Conservation (phyloP, 2,113 vertebrate genomes). For the Verasper variegatus region DNA sequence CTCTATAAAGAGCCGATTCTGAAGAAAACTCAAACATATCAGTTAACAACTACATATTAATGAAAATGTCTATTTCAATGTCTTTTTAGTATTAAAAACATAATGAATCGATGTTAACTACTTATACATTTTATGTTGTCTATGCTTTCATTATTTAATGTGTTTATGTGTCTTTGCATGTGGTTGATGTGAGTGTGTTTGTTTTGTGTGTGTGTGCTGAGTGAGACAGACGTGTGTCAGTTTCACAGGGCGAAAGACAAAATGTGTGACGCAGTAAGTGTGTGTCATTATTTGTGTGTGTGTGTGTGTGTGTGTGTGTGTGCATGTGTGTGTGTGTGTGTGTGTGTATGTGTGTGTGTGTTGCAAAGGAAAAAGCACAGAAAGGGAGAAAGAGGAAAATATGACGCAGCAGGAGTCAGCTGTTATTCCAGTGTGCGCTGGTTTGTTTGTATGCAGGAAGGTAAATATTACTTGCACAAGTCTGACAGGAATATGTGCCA, state of each 20-base stretch:
- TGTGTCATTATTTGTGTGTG: conserved; percentile 30
- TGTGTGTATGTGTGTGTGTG: conserved; percentile 44
- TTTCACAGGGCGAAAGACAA: conserved; percentile 16
- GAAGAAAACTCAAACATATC: too few relatives aligned
- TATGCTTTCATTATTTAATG: too few relatives aligned
- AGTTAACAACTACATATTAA: background rate
- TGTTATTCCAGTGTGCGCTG: conserved; percentile 10
- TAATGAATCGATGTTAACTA: background rate
- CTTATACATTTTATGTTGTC: too few relatives aligned
- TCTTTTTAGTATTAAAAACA: background rate
- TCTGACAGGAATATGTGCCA: background rate
- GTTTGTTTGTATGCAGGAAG: background rate
- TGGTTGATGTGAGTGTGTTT: background rate
- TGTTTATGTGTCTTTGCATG: too few relatives aligned
- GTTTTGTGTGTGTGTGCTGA: conserved; percentile 2
- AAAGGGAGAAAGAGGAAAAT: conserved; percentile 23
- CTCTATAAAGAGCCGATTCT: too few relatives aligned
- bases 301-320: conserved; percentile 43
- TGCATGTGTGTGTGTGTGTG: conserved; percentile 41
- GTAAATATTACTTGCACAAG: background rate
- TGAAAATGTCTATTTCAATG: background rate
- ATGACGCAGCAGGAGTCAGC: conserved; percentile 59
- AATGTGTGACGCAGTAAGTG: conserved; percentile 48
- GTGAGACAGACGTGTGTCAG: conserved; percentile 20
- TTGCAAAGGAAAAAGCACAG: conserved; percentile 12